Base-by-base conservation (phyloP, 2,888 invertebrate species). In the Ophion ellenae region DNA sequence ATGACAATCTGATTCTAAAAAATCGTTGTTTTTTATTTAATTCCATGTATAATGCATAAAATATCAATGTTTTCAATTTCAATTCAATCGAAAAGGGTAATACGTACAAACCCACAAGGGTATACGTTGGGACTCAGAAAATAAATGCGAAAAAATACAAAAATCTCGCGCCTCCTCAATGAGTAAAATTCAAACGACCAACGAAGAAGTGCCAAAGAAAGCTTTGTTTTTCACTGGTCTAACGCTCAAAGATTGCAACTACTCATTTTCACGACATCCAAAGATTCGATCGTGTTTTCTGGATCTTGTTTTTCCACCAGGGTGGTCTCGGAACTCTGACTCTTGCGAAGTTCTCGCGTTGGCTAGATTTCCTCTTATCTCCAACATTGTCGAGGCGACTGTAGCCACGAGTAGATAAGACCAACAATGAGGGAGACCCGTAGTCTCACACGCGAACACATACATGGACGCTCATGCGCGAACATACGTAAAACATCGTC, bases 341-440 rank as follows among this genome's bases (percentile, higher is more conserved):
- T 47, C 45, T 36, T 17, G 53, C 24, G 24, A 64, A 78, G 75
- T 75, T 80, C 81, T 83, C 79, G n/a, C 79, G 82, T 80, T 76
- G 61, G 79, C 40, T 82, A 45, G 69, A 79, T 79, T 69, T 67
- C 24, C 28, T 63, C 71, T 85, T 85, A 85, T 85, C 85, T 61
- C 28, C 69, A 53, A 76, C 82, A 85, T 67, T 74, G 74, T 77
- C 76, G 74, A 81, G 83, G 63, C 69, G 81, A 73, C 80, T 70
- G 75, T 75, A 86, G 80, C 76, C 77, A 77, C 85, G 69, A 81
- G 78, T 61, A 78, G 86, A 86, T 86, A 86, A 86, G 81, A 36
- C 40, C 73, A 78, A 86, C 86, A 86, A 86, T 86, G 83, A 86
- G 69, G 20, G 80, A 86, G 77, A 77, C 57, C 59, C 63, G 64